Base-by-base conservation (phyloP, 2,797 vertebrate genomes). In the Jordanella pulchra region DNA sequence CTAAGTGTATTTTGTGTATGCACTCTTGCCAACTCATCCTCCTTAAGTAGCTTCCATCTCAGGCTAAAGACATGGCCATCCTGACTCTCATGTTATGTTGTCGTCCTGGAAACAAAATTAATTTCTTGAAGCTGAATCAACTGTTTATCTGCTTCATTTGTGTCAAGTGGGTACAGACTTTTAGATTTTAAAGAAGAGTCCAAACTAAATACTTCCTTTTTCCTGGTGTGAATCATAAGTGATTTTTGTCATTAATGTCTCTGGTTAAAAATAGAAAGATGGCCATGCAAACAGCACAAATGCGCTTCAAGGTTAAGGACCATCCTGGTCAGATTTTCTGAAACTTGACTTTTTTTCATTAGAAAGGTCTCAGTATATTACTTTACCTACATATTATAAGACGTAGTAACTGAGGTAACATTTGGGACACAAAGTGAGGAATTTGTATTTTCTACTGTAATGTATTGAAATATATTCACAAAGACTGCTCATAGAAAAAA, bases 31-130 rank as follows among this genome's bases (percentile, higher is more conserved):
- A 23, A 67, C 83, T 79, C 83, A 78, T 77, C 86, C 72, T 77
- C 84, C 66, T 74, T 55, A 69, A 89, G 84, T 83, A 79, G 86
- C 79, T 86, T 48, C 77, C 54, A 78, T 88, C 74, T 78, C 77
- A 74, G 79, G 77, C 73, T 73, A 85, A 78, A 67, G 80, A 71
- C 70, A 82, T 90, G 81, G 86, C 89, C 78, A 71, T 76, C 87
- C 83, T 54, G 60, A 60, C 66, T 69, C 73, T 69, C 58, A 78
- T 14, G 74, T 84, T 72, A 69, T 75, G 63, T 74, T 15, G 83
- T 89, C 68, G 78, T 83, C 87, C 72, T 80, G 83, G 82, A 84
- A 86, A 86, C 81, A 75, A 85, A 76, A 47, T 63, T 65, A 50
- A 77, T 82, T 84, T 80, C 32, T 67, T 27, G 2, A 39, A 51